Evolutionary conservation across 2,113 vertebrate species (phyloP).

Genomic region (Saguinus midas): DNA sequence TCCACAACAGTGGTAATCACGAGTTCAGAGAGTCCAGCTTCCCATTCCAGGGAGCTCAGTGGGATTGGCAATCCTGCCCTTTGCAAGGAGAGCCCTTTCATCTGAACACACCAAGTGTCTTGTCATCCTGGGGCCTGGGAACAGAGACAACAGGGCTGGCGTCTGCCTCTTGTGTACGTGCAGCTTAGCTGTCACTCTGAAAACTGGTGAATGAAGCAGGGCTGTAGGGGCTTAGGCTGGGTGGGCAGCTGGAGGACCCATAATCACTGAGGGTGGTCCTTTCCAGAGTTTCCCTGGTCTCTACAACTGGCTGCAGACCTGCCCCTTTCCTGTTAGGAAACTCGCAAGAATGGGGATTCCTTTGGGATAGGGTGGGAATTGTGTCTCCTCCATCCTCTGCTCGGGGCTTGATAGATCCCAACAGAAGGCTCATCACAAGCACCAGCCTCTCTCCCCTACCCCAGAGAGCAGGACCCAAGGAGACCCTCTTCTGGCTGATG

Average conservation of each 20-base stretch:
- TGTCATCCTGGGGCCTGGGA: neutral
- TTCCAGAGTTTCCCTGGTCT: neutral
- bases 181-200: neutral
- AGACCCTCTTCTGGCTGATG: neutral
- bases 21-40: conserved; percentile 5
- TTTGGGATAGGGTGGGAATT: neutral
- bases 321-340: neutral
- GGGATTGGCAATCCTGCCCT: neutral
- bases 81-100: neutral
- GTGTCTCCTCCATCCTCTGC: neutral
- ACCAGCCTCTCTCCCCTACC: neutral
- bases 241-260: neutral
- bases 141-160: neutral
- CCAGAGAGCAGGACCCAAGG: neutral
- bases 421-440: neutral
- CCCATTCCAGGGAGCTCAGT: neutral
- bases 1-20: neutral
- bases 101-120: neutral
- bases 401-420: neutral
- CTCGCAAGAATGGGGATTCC: neutral
- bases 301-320: neutral
- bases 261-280: neutral
- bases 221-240: neutral
- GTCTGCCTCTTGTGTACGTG: neutral
- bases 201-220: neutral